Evolutionary conservation across 2,888 invertebrate species (phyloP).

Genomic region (Pollenia angustigena): DNA sequence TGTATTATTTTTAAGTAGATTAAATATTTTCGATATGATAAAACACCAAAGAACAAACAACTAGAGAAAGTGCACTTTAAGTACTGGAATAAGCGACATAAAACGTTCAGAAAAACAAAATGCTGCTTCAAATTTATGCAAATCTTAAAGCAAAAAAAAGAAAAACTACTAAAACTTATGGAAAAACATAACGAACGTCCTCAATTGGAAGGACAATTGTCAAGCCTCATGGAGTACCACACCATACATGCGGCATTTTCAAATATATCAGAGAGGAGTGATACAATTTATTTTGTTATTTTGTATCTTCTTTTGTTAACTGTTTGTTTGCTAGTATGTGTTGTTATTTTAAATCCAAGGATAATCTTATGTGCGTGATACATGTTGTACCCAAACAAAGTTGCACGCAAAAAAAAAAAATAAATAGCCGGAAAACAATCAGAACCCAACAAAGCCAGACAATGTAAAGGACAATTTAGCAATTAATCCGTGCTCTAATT

Average conservation of each 20-base stretch:
- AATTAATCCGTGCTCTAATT: constrained; percentile 73
- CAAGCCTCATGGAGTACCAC: neutral
- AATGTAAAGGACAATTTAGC: constrained; percentile 70
- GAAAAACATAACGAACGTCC: neutral
- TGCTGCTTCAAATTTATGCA: constrained; percentile 49
- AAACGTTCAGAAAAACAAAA: constrained; percentile 11
- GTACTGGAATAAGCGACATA: neutral
- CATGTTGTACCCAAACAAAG: constrained; percentile 50
- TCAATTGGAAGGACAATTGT: neutral
- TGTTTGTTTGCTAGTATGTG: constrained; percentile 4
- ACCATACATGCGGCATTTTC: neutral
- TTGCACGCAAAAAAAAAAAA: constrained; percentile 43
- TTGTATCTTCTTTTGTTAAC: constrained; percentile 11
- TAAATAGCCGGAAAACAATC: neutral
- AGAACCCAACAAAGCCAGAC: constrained; percentile 8
- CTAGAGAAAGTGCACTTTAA: neutral
- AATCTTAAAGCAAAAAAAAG: constrained; percentile 25
- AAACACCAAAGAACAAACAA: neutral
- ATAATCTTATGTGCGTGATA: constrained; percentile 73
- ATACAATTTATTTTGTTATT: constrained; percentile 44
- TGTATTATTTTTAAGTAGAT: constrained; percentile 62
- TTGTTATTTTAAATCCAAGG: constrained; percentile 56
- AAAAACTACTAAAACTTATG: neutral
- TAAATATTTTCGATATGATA: constrained; percentile 34
- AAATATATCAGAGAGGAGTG: constrained; percentile 21